These are phyloP conservation scores for Hemicentrotus pulcherrimus DNA, from an alignment of 35 echinoderm and acorn worm genomes.

Conservation along the genomic window DNA sequence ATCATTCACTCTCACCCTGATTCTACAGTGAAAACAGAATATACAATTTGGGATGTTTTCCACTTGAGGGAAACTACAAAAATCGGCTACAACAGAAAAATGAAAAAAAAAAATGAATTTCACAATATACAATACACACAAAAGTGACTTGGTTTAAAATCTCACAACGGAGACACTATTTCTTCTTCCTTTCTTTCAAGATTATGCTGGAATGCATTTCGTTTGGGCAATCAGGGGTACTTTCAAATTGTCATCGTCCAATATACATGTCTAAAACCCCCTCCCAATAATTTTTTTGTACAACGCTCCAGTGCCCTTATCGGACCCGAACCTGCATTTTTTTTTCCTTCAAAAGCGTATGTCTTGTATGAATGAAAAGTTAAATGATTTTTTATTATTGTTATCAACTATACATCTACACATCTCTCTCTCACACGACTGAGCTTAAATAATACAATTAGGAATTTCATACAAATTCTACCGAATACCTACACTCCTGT, in stretches of 20 bases:
- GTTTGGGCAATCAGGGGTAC: constrained; percentile 16
- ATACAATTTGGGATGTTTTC: constrained; percentile 26
- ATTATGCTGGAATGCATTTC: constrained; percentile 50
- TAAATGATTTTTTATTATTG: not conserved
- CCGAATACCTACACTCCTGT: constrained; percentile 51
- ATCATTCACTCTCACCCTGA: constrained; percentile 54
- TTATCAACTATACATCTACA: constrained; percentile 44
- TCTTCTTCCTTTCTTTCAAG: not conserved
- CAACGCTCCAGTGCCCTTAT: not conserved
- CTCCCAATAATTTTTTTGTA: constrained; percentile 42
- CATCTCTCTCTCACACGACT: constrained; percentile 49
- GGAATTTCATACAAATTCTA: constrained; percentile 47
- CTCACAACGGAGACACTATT: not conserved
- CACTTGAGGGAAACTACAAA: not conserved
- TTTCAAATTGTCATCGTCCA: constrained; percentile 19
- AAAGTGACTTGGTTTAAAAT: not conserved
- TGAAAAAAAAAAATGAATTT: not conserved
- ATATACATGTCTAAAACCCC: constrained; percentile 44
- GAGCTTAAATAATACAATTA: constrained; percentile 54
- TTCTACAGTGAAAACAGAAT: constrained; percentile 35
- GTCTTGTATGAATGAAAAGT: constrained; percentile 1
- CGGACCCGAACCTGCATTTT: not conserved
- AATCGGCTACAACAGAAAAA: not conserved
- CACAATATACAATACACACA: constrained; percentile 22
- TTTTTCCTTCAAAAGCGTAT: not conserved